Conservation (phyloP, 2,113 vertebrate species). For the Oophaga pumilio region DNA sequence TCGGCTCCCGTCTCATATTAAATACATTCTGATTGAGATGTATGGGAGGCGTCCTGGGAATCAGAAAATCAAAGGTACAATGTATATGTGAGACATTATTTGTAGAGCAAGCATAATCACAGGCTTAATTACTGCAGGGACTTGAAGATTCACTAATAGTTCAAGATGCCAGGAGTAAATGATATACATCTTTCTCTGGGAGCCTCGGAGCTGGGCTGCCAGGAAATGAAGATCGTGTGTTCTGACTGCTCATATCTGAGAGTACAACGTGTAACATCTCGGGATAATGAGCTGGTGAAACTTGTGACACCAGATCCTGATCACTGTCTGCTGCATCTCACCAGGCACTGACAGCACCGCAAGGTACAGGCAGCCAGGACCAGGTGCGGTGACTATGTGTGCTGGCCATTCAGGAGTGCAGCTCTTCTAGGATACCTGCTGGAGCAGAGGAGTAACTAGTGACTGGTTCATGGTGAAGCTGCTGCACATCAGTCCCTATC, state of each 20-base stretch:
- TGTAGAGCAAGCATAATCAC: constrained; percentile 17
- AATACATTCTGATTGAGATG: constrained; percentile 2
- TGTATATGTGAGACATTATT: constrained; percentile 32
- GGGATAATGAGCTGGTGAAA: background rate
- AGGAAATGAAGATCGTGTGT: background rate
- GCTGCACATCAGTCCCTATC: background rate
- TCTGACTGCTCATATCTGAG: background rate
- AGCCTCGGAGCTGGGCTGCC: background rate
- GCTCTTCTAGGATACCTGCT: background rate
- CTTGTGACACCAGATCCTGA: background rate
- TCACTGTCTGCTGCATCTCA: background rate
- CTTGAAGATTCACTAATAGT: background rate
- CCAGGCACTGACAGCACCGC: background rate
- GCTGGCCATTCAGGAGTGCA: no score
- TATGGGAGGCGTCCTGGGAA: constrained; percentile 22
- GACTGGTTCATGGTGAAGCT: background rate
- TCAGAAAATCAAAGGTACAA: constrained; percentile 8
- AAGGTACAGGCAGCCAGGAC: no score
- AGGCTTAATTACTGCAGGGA: constrained; percentile 30
- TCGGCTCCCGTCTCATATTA: constrained; percentile 13
- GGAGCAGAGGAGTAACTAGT: background rate
- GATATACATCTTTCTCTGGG: background rate
- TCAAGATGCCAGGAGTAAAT: constrained; percentile 12
- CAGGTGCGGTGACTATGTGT: no score
- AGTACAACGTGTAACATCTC: background rate